Base-by-base conservation (phyloP, 2,113 vertebrate genomes). In the Cettia cetti region DNA sequence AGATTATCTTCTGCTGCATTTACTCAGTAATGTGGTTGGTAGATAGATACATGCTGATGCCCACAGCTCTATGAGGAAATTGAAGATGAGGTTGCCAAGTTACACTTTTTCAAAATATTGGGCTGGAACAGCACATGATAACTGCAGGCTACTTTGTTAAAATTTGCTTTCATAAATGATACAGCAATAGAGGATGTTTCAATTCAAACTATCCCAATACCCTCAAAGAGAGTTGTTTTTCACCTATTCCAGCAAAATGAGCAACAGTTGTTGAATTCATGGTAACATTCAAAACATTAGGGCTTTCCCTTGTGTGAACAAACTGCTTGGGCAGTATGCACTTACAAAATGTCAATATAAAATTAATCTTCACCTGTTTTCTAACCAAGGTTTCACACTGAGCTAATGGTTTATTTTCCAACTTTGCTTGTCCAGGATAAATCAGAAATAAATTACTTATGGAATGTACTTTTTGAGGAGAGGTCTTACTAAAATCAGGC, bases 101-200 rank as follows among this genome's bases (percentile, higher is more conserved):
- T 39, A 30, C 1, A 2, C 0, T 31, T 74, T 68, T 86, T 71
- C 1, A 6, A 81, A 78, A 63, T 39, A 15, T 22, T 2, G 0
- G 14, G 13, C 14, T 54, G 65, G 13, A 86, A 63, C 2, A 13
- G 35, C 2, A 9, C n/a, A 8, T 8, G 28, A 10, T 53, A 76
- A 21, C 76, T 56, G 21, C 6, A 69, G 37, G 3, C 9, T 47
- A 28, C 10, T n/a, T 56, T 28, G 6, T 69, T 61, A 45, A 77
- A 45, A 1, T 57, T 52, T 3, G 0, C 10, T 59, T 83, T 76
- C 28, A 45, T 17, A 77, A 74, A 28, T 26, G 8, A 26, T 35
- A 13, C 5, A 74, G 21, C 18, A 59, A 9, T 28, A 56, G 13
- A 28, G 9, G 6, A 3, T 64, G 1, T 69, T 93, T 54, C 52